A percentile compares a stretch with the other conserved stretches of the same genome.
Evolutionary conservation across 2,797 vertebrate genomes (phyloP).

Genomic region (Periparus ater): DNA sequence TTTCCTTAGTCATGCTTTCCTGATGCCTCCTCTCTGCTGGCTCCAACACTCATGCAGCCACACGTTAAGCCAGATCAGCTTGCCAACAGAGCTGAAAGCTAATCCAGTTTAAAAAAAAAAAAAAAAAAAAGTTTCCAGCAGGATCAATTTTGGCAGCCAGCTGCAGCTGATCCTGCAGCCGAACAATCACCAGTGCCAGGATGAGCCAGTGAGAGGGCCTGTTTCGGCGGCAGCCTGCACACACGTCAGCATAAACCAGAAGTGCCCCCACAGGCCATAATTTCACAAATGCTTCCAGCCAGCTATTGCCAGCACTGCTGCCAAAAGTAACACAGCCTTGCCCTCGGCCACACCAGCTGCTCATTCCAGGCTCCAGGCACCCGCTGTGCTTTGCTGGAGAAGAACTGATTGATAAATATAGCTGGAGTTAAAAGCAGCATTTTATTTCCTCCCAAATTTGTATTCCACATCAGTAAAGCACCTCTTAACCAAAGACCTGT

Average conservation of each 20-base stretch:
- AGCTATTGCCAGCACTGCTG: conserved; percentile 1
- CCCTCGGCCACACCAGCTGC: conserved; percentile 47
- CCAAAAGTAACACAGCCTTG: conserved; percentile 59
- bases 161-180: neutral
- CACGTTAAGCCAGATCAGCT: neutral
- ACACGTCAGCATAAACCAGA: conserved; percentile 40
- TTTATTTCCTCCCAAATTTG: neutral
- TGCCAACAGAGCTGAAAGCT: conserved; percentile 39
- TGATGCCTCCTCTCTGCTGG: conserved; percentile 1
- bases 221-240: neutral
- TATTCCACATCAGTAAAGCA: neutral
- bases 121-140: neutral
- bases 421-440: neutral
- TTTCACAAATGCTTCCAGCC: conserved; percentile 46
- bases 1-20: conserved; percentile 60
- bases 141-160: conserved; percentile 31
- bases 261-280: neutral
- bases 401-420: conserved; percentile 8
- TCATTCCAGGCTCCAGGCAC: conserved; percentile 15
- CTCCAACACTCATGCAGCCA: neutral
- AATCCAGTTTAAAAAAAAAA: neutral
- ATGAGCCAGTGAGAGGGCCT: neutral
- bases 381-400: neutral
- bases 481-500: neutral
- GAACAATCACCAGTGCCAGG: neutral